phyloP scores from a whole-genome alignment of 2,113 vertebrate genomes.

The Rhegmatorhina hoffmannsi region DNA sequence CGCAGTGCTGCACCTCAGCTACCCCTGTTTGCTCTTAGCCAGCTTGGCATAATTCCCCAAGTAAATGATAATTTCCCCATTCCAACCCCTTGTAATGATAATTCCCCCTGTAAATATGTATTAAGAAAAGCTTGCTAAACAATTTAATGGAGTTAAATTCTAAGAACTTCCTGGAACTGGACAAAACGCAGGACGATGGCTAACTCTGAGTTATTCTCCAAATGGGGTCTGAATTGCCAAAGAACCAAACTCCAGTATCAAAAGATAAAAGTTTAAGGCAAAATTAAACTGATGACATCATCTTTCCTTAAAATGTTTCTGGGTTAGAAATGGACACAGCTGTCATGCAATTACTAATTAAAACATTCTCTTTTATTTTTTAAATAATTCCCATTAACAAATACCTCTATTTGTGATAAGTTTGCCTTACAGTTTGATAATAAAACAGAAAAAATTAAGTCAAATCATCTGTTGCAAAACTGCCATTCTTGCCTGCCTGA shows the following conservation, averaged over 20 bases:
- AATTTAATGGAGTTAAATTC: neutral
- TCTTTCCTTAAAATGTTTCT: neutral
- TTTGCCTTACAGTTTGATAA: neutral
- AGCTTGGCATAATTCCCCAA: accelerated
- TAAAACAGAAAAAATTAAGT: neutral
- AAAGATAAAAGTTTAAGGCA: neutral
- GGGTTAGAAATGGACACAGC: neutral
- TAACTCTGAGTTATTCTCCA: neutral
- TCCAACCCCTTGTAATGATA: no score
- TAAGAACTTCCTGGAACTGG: neutral
- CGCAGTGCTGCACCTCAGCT: neutral
- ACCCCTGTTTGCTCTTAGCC: accelerated
- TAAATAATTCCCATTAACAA: neutral
- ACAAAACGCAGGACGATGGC: neutral
- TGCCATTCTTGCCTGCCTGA: neutral
- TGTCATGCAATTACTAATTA: neutral
- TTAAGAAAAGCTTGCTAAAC: neutral
- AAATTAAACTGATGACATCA: neutral
- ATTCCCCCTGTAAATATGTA: no score
- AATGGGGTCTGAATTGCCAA: neutral
- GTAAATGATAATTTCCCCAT: accelerated
- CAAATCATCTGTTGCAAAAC: neutral
- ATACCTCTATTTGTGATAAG: neutral
- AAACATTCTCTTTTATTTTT: neutral
- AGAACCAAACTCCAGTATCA: neutral